Conservation (phyloP, 1,140 invertebrate species). For the Pollicipes pollicipes region DNA sequence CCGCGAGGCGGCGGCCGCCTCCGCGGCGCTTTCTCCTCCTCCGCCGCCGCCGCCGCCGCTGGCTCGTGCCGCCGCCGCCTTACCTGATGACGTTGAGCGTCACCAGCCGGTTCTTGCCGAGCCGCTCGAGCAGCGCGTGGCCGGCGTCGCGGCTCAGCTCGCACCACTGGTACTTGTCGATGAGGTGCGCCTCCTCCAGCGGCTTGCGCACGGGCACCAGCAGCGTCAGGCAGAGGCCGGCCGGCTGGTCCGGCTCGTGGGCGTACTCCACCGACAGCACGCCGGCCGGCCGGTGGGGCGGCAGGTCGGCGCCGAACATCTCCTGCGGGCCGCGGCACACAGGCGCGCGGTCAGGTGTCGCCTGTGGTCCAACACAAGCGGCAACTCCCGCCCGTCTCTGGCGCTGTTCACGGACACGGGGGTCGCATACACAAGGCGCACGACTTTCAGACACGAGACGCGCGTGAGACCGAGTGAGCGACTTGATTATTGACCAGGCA, state of each 20-base stretch:
- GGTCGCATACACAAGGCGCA: neutral
- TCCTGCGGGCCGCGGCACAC: slow-evolving; percentile 33
- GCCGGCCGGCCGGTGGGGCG: slow-evolving; percentile 66
- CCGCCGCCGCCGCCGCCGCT: too few species aligned
- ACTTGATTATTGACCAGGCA: too few species aligned
- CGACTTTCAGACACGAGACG: neutral
- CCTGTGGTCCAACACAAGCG: neutral
- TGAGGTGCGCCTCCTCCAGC: slow-evolving; percentile 38
- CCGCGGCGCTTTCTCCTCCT: too few species aligned
- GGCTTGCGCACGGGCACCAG: slow-evolving; percentile 54
- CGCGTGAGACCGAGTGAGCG: too few species aligned
- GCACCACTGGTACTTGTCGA: slow-evolving; percentile 75
- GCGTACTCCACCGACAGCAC: slow-evolving; percentile 42
- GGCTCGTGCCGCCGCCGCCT: slow-evolving; percentile 15
- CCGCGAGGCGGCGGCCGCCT: too few species aligned
- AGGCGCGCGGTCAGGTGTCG: slow-evolving; percentile 6
- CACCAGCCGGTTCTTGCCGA: slow-evolving; percentile 56
- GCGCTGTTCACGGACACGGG: neutral
- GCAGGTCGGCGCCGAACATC: slow-evolving; percentile 68
- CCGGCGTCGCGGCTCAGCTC: slow-evolving; percentile 51
- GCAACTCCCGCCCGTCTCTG: neutral
- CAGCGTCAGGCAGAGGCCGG: slow-evolving; percentile 60
- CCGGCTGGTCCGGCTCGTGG: slow-evolving; percentile 32
- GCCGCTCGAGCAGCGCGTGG: slow-evolving; percentile 42
- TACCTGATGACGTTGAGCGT: slow-evolving; percentile 62